A percentile compares a stretch with the other conserved stretches of the same genome.
phyloP scores from a whole-genome alignment of 2,888 invertebrate species.

The Ichneumon xanthorius region DNA sequence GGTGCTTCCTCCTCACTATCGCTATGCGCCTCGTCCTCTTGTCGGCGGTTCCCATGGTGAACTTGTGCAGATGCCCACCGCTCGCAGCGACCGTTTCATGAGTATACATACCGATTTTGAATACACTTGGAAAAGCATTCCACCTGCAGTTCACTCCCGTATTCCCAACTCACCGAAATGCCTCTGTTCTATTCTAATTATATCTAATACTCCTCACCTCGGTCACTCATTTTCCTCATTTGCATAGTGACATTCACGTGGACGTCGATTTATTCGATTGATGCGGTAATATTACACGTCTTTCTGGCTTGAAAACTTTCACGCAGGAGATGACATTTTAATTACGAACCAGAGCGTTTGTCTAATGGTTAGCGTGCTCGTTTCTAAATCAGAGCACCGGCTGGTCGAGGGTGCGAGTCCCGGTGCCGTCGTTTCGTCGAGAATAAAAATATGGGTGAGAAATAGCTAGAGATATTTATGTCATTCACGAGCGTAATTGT shows the following conservation, averaged over 20 bases:
- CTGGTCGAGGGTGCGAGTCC: too few relatives aligned
- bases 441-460: too few relatives aligned
- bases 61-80: conserved; percentile 31
- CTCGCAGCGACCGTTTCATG: conserved; percentile 36
- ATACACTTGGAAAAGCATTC: conserved; percentile 34
- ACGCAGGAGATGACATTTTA: neutral
- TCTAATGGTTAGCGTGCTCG: too few relatives aligned
- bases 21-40: conserved; percentile 32
- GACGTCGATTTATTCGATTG: neutral
- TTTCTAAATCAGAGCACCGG: too few relatives aligned
- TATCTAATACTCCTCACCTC: neutral
- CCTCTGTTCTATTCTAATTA: conserved; percentile 22
- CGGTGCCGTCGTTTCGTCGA: too few relatives aligned
- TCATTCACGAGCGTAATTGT: too few relatives aligned
- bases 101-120: conserved; percentile 27
- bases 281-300: neutral
- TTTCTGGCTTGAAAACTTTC: neutral
- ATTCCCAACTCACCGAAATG: conserved; percentile 1
- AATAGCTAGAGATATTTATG: too few relatives aligned
- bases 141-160: conserved; percentile 6
- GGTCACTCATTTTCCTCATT: neutral
- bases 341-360: neutral
- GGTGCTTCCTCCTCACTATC: conserved; percentile 15
- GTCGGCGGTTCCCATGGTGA: conserved; percentile 10
- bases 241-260: neutral